These are phyloP conservation scores for Eupithecia abbreviata DNA, from an alignment of 2,888 invertebrate genomes.

Conservation along the genomic window DNA sequence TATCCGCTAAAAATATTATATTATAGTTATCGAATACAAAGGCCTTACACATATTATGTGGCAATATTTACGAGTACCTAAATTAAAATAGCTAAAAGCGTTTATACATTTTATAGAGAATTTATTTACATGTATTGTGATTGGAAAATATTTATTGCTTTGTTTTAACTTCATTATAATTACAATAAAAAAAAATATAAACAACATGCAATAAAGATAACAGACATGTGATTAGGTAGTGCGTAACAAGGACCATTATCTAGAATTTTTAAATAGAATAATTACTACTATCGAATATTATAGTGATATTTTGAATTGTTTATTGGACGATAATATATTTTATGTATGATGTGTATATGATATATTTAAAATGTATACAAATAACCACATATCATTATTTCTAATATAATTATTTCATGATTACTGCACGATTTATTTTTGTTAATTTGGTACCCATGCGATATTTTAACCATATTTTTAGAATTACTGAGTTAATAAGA, in stretches of 20 bases:
- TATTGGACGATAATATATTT: constrained; percentile 73
- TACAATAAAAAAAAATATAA: not conserved
- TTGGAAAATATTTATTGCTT: not conserved
- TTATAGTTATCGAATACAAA: not conserved
- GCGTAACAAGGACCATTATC: constrained; percentile 70
- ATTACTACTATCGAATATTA: constrained; percentile 75
- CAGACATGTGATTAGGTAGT: constrained; percentile 66
- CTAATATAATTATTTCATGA: constrained; percentile 61
- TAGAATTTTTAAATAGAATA: constrained; percentile 68
- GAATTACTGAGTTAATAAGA: not conserved
- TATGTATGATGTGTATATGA: constrained; percentile 45
- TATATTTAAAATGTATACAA: constrained; percentile 42
- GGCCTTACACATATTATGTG: not conserved
- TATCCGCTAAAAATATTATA: not conserved
- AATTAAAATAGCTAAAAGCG: not conserved
- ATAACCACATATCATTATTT: constrained; percentile 80
- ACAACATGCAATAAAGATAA: constrained; percentile 16
- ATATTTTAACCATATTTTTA: not conserved
- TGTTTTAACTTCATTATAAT: not conserved
- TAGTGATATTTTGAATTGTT: constrained; percentile 79
- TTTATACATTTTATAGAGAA: not conserved
- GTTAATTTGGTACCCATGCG: not conserved
- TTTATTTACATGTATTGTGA: not conserved
- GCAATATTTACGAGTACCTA: not conserved
- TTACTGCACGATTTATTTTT: not conserved